Percentiles rank a stretch among this genome's conserved stretches.
These are phyloP conservation scores for Heliconius eleuchia DNA, from an alignment of 1,140 invertebrate genomes.

Conservation along the genomic window DNA sequence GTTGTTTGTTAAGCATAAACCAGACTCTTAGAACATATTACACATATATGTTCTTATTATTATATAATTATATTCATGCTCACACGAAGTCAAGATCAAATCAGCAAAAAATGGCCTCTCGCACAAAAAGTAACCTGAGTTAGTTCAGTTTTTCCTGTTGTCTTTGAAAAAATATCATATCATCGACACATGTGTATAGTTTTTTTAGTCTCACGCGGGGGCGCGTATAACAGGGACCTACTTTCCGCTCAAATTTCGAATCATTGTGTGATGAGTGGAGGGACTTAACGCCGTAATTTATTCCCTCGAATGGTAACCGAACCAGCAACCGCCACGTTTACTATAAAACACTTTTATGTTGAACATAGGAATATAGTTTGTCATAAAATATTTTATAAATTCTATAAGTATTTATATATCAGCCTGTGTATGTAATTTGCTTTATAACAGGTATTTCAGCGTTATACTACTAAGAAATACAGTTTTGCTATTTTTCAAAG, in stretches of 20 bases:
- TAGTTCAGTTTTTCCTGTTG: not conserved
- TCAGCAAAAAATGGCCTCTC: not conserved
- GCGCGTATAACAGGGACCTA: not conserved
- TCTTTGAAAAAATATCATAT: not conserved
- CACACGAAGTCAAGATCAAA: not conserved
- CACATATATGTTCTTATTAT: not conserved
- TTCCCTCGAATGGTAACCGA: too few relatives aligned
- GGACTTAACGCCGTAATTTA: not conserved
- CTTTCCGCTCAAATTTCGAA: not conserved
- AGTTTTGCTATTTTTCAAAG: slow-evolving; percentile 1
- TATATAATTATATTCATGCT: not conserved
- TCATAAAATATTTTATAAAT: too few relatives aligned
- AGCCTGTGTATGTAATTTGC: too few relatives aligned
- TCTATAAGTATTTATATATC: too few relatives aligned
- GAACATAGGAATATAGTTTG: too few relatives aligned
- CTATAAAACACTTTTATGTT: too few relatives aligned
- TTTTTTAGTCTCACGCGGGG: not conserved
- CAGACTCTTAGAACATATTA: not conserved
- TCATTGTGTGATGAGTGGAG: not conserved
- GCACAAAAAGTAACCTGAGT: not conserved
- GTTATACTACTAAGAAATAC: not conserved
- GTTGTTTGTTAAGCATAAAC: not conserved
- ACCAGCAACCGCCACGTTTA: too few relatives aligned
- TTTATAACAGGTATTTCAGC: too few relatives aligned
- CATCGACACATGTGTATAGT: not conserved